Evolutionary conservation across 2,888 invertebrate genomes (phyloP), one percentile per base, ranked within the genome.

Genomic region (Volucella inanis): DNA sequence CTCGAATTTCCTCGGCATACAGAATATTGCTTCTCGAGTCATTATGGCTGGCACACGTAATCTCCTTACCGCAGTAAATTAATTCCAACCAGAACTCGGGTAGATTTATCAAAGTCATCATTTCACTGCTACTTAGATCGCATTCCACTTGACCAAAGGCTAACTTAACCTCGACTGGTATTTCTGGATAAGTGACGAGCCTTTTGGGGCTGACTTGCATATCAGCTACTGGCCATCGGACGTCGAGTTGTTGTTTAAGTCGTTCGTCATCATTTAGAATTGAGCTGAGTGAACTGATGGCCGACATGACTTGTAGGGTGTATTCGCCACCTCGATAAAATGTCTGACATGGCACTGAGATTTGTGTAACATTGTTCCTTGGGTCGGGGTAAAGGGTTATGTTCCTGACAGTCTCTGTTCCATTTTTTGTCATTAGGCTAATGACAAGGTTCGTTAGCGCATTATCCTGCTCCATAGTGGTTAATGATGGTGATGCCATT

Each of bases 51-150:
- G 95, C 95, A 91, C 97, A 97, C 70, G 94, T 93, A 57, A 95
- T 93, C 22, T 95, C 94, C 59, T 95, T 95, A 47, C 97, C 97
- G 89, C 97, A 97, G 89, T 96, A 97, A 88, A 96, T 93, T 82
- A 97, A 92, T 90, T 97, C 96, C 88, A 97, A 91, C 95, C 95
- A 96, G 88, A 96, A 96, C 88, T 96, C 96, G 0, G 94, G 94
- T 57, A 91, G 87, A 74, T 88, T 88, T 55, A 93, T 91, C 31
- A 93, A 93, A 0, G 94, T 94, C 59, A 87, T 87, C 10, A 87
- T 87, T 15, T 89, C 87, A 22, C 22, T 22, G 75, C 89, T 89
- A 11, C 93, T 92, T 41, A 89, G 89, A 50, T 91, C 89, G 90
- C 96, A 96, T 84, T 95, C 94, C 6, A 95, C 95, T 65, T 95